Percentiles rank a stretch among this genome's conserved stretches.
Conservation (phyloP, 2,113 vertebrate genomes). For the Coptodon bakossiorum region DNA sequence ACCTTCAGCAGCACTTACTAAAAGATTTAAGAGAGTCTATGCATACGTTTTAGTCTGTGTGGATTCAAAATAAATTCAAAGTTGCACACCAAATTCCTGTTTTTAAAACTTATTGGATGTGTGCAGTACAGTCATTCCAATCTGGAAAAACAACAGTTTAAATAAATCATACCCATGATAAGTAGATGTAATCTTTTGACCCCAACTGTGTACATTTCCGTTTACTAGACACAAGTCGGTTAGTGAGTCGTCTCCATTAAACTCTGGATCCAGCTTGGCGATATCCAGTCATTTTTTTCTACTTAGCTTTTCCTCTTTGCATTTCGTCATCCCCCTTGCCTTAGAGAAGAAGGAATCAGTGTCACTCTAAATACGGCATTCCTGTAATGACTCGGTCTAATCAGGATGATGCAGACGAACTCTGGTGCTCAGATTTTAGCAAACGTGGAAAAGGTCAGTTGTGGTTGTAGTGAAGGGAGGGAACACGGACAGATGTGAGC, state of each 20-base stretch:
- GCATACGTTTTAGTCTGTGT: neutral
- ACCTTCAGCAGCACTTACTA: neutral
- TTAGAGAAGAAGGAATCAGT: neutral
- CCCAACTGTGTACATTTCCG: neutral
- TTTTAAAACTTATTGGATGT: neutral
- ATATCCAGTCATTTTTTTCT: neutral
- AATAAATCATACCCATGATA: neutral
- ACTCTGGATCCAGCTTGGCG: neutral
- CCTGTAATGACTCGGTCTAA: conserved; percentile 14
- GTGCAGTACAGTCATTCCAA: neutral
- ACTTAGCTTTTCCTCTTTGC: neutral
- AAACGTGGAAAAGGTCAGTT: conserved; percentile 64
- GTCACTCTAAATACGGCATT: neutral
- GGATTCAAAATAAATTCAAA: neutral
- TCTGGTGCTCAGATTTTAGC: conserved; percentile 16
- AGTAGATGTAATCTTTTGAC: neutral
- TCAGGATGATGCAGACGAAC: conserved; percentile 36
- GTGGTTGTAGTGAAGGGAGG: neutral
- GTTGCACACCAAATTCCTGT: neutral
- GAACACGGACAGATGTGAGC: neutral
- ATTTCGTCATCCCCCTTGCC: neutral
- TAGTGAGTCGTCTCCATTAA: neutral
- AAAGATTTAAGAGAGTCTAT: neutral
- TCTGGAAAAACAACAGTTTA: neutral
- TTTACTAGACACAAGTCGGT: neutral